Percentiles rank a stretch among this genome's conserved stretches.
phyloP scores from a whole-genome alignment of 2,113 vertebrate genomes.

The Indri indri region DNA sequence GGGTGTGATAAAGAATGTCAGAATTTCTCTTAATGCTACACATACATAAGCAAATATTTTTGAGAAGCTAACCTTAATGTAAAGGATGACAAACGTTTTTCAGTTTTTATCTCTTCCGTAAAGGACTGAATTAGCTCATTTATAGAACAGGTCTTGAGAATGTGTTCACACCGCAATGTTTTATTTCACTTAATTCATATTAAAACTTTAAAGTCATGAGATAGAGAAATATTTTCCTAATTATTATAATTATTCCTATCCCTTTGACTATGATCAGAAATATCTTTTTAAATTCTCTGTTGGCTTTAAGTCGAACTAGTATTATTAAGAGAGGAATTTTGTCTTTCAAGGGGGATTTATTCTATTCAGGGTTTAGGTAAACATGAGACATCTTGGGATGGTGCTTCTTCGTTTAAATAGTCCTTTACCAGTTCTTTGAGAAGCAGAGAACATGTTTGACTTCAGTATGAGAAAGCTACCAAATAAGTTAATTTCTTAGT shows the following conservation, averaged over 20 bases:
- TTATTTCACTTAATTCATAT: neutral
- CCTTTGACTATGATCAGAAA: neutral
- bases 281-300: slow-evolving; percentile 55
- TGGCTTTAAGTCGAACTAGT: slow-evolving; percentile 37
- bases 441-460: neutral
- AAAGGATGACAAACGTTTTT: neutral
- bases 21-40: neutral
- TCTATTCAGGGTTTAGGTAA: neutral
- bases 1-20: neutral
- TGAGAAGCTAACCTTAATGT: neutral
- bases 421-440: slow-evolving; percentile 24
- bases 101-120: neutral
- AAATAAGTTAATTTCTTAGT: slow-evolving; percentile 38
- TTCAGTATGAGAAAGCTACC: slow-evolving; percentile 46
- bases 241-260: slow-evolving; percentile 4
- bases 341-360: slow-evolving; percentile 30
- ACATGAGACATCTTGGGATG: neutral
- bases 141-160: neutral
- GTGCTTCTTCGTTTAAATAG: slow-evolving; percentile 4
- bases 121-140: neutral
- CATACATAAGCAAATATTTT: neutral
- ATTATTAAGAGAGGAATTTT: slow-evolving; percentile 41
- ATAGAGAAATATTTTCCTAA: neutral
- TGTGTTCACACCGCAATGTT: neutral
- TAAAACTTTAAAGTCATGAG: neutral